Base-by-base conservation (phyloP, 2,113 vertebrate species). In the Labeo rohita region DNA sequence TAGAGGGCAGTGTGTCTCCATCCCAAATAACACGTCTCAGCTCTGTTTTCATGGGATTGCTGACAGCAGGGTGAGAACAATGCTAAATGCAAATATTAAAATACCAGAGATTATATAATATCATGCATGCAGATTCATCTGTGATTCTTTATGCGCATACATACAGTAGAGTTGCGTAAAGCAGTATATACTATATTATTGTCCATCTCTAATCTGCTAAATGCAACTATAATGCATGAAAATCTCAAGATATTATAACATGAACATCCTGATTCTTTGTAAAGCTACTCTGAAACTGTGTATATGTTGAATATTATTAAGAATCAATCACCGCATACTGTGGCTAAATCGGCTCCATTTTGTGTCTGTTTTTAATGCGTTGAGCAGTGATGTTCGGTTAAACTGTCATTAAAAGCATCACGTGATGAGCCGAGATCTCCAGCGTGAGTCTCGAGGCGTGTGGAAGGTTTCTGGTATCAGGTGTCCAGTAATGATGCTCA, bases 1-100 rank as follows among this genome's bases (percentile, higher is more conserved):
- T 86, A 88, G 90, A 89, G 86, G 89, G 89, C 89, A 90, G 89
- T 87, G 49, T 91, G 78, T n/a, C 74, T 88, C 85, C 86, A 86
- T 66, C 63, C 2, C 28, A 16, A 54, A 56, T 39, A 39, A 56
- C 52, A 56, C 2, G 9, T 50, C 9, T 10, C 49, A 1, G 3
- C 13, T 68, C 13, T 39, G 66, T 18, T 36, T 18, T 70, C 16
- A 70, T 3, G 16, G 66, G 16, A 4, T 70, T 21, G 2, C 28
- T 66, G 12, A 66, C 3, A 0, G 34, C 66, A 11, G 6, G 28
- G 28, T 52, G 0, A 4, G 8, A 70, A 2, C 15, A 9, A 15
- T 18, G 66, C 66, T 70, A 4, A 18, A 70, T 70, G 36, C 66
- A 43, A 10, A 70, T 43, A 21, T 9, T 36, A 16, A 68, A 16